A percentile compares a stretch with the other conserved stretches of the same genome.
Evolutionary conservation across 2,888 invertebrate genomes (phyloP).

Genomic region (Kuschelorhynchus macadamiae): DNA sequence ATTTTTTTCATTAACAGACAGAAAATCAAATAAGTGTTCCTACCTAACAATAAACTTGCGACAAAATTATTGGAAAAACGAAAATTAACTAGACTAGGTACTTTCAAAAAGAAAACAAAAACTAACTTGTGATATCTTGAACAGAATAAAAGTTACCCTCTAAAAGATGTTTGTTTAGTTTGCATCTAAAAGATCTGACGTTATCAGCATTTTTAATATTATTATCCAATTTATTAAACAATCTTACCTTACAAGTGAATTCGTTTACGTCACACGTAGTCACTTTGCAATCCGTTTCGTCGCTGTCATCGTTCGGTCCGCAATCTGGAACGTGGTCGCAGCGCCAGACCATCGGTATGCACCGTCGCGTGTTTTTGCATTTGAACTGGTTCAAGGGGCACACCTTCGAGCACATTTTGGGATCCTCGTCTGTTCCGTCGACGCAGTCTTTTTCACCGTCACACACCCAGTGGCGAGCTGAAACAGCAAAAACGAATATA

Average conservation of each 20-base stretch:
- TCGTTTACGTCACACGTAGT: constrained; percentile 73
- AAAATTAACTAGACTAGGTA: too few relatives aligned
- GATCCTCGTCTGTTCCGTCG: constrained; percentile 81
- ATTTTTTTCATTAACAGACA: too few relatives aligned
- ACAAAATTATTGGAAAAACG: neutral
- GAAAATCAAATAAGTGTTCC: too few relatives aligned
- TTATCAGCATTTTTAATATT: too few relatives aligned
- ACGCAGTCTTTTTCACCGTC: constrained; percentile 79
- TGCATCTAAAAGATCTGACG: neutral
- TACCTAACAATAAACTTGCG: too few relatives aligned
- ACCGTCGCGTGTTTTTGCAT: constrained; percentile 73
- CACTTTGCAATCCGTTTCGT: constrained; percentile 72
- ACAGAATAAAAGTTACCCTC: neutral
- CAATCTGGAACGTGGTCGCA: constrained; percentile 81
- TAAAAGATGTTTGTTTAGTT: too few relatives aligned
- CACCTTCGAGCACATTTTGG: constrained; percentile 71
- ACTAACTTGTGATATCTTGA: neutral
- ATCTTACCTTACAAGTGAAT: constrained; percentile 77
- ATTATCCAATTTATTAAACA: too few relatives aligned
- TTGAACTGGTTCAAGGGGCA: constrained; percentile 75
- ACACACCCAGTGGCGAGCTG: constrained; percentile 73
- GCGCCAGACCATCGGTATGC: constrained; percentile 77
- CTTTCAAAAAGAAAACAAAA: too few relatives aligned
- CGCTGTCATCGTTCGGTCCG: constrained; percentile 75
- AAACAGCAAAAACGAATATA: too few relatives aligned